A percentile compares a stretch with the other conserved stretches of the same genome.
Conservation (phyloP, 92 coral and sea anemone species). For the Phenganax marumi region DNA sequence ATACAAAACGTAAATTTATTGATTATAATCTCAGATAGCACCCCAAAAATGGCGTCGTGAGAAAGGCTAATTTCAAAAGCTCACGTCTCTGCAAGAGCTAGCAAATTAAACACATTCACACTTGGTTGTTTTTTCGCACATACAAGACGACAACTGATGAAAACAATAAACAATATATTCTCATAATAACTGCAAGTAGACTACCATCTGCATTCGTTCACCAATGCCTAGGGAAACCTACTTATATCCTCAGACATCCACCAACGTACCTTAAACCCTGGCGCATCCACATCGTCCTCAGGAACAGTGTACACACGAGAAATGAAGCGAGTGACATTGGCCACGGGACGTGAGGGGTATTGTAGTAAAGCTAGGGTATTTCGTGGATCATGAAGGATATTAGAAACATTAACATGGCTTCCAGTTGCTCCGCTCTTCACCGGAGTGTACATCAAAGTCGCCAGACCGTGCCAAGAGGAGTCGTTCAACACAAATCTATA, state of each 20-base stretch:
- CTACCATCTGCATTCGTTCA: too few relatives aligned
- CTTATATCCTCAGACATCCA: too few relatives aligned
- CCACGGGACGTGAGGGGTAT: conserved; percentile 12
- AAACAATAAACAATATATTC: not conserved
- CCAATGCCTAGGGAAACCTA: too few relatives aligned
- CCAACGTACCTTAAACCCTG: conserved; percentile 20
- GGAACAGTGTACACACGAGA: not conserved
- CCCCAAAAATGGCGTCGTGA: too few relatives aligned
- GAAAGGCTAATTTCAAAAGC: too few relatives aligned
- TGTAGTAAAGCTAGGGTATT: conserved; percentile 27
- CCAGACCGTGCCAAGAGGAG: conserved; percentile 40
- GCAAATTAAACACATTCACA: too few relatives aligned
- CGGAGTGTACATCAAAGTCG: conserved; percentile 6
- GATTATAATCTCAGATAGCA: too few relatives aligned
- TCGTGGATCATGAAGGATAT: conserved; percentile 23
- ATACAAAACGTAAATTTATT: too few relatives aligned
- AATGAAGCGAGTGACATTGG: conserved; percentile 15
- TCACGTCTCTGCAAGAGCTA: not conserved
- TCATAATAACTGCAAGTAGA: not conserved
- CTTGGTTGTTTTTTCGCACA: too few relatives aligned
- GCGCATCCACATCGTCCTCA: conserved; percentile 4
- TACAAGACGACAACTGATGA: not conserved
- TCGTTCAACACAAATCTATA: conserved; percentile 13
- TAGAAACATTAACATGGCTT: conserved; percentile 12
- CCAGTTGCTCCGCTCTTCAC: conserved; percentile 9